These are phyloP conservation scores for Iguana delicatissima DNA, from an alignment of 2,797 vertebrate species.

Conservation along the genomic window DNA sequence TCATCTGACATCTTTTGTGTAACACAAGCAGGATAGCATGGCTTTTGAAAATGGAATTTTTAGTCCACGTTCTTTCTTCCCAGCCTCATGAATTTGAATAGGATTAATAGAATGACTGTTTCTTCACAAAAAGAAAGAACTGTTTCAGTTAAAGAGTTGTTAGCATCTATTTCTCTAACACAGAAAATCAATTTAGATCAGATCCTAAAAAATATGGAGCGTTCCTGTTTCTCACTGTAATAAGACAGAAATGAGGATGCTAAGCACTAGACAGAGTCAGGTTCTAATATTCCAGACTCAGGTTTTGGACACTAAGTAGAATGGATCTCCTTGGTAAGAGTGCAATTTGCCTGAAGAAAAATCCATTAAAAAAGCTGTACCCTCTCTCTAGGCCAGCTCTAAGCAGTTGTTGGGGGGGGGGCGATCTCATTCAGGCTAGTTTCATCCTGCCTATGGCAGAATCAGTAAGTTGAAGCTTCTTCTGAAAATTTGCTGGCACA, in stretches of 20 bases:
- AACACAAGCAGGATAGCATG: not conserved
- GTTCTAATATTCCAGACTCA: conserved; percentile 25
- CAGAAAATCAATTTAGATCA: conserved; percentile 35
- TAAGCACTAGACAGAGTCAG: conserved; percentile 3
- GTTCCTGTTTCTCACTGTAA: conserved; percentile 2
- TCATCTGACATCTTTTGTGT: conserved; percentile 12
- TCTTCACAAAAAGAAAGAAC: conserved; percentile 11
- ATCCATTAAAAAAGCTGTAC: conserved; percentile 37
- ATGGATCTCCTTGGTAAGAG: conserved; percentile 17
- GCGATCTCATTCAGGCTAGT: conserved; percentile 6
- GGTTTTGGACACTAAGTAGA: conserved; percentile 21
- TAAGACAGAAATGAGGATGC: conserved; percentile 26
- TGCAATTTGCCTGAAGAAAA: conserved; percentile 34
- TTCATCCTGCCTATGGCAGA: conserved; percentile 18
- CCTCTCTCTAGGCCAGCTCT: conserved; percentile 3
- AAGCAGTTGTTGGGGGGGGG: not conserved
- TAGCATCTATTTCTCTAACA: conserved; percentile 43
- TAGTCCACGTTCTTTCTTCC: not conserved
- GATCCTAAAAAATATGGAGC: conserved; percentile 17
- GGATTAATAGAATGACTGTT: conserved; percentile 26
- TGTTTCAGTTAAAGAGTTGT: conserved; percentile 16
- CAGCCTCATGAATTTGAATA: conserved; percentile 19
- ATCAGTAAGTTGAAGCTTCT: conserved; percentile 5
- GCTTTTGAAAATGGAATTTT: conserved; percentile 40
- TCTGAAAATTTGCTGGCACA: not conserved